Base-by-base conservation (phyloP, 2,888 invertebrate genomes). In the Tanytarsus gracilentus region DNA sequence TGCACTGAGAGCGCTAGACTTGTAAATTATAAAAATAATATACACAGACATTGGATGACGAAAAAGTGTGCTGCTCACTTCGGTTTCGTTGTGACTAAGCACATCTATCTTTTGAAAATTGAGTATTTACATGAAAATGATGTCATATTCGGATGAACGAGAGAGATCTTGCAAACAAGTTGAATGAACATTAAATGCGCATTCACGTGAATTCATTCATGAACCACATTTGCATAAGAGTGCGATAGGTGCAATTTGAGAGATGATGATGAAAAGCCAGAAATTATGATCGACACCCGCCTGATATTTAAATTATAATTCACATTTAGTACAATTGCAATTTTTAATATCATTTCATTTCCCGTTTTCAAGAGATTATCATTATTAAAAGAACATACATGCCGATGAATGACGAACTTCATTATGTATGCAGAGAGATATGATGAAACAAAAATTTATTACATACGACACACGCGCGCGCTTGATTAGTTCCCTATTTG, bases 381-480 rank as follows among this genome's bases (percentile, higher is more conserved):
- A 33, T 11, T 33, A 33, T 11, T n/a, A 33, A 23, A 44, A 44
- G 18, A 44, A 44, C 18, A 44, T 18, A 44, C n/a, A 44, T 44
- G 44, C 44, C 44, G 44, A n/a, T n/a, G n/a, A n/a, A n/a, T n/a
- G n/a, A n/a, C n/a, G n/a, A n/a, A n/a, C 4, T 40, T 49, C 44
- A 48, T 58, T 58, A 48, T 44, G 44, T 48, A 58, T 58, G 58
- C 58, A 39, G 53, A 23, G 16, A 51, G 27, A 33, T 9, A 26
- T 48, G 29, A 51, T 51, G 23, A 44, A 44, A 44, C 9, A 9
- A 33, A 23, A 44, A 44, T 18, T 44, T 44, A 44, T 44, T 18
- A n/a, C n/a, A n/a, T n/a, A n/a, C n/a, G n/a, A n/a, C n/a, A n/a
- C n/a, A 11, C 21, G 16, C 23, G 44, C 18, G 11, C 21, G 18